Base-by-base conservation (phyloP, 2,888 invertebrate species). In the Platerodrilus igneus region DNA sequence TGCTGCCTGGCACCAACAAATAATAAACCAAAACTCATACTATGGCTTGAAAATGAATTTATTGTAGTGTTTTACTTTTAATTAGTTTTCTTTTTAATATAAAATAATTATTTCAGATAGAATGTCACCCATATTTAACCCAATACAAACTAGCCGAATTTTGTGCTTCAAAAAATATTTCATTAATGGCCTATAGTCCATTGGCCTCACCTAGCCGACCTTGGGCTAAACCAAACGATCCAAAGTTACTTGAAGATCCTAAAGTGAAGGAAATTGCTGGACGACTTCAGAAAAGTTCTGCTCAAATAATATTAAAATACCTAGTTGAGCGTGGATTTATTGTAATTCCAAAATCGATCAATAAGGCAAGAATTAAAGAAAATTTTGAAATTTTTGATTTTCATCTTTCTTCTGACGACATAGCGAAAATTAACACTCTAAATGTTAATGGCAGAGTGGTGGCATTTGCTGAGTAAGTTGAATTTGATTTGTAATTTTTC, bases 281-380 rank as follows among this genome's bases (percentile, higher is more conserved):
- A 2, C 78, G 81, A 45, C 75, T 83, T 42, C 73, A 75, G 0
- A 86, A 85, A 62, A 76, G 76, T 4, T 69, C 78, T 2, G 85
- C 86, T 1, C 86, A 87, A 64, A 72, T 86, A 21, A 67, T 85
- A 1, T 73, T 86, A 37, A 77, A 80, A 68, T 79, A 55, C 34
- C 65, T 77, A 64, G 57, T 80, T 34, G 84, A 90, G 54, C 76
- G 83, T 32, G 81, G 78, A 4, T 72, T 79, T 47, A 76, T 84
- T 22, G 82, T 84, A 17, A 87, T 90, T 50, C 89, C 90, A 0
- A 91, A 90, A 62, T 87, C 87, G 0, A 84, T 87, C 13, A 87
- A 75, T 0, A 81, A 80, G 49, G 67, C 74, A 0, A 74, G 83
- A 53, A 79, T 86, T 59, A 71, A 71, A 41, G 71, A 79, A 55